Conservation (phyloP, 2,797 vertebrate species). For the Cossypha polioptera region DNA sequence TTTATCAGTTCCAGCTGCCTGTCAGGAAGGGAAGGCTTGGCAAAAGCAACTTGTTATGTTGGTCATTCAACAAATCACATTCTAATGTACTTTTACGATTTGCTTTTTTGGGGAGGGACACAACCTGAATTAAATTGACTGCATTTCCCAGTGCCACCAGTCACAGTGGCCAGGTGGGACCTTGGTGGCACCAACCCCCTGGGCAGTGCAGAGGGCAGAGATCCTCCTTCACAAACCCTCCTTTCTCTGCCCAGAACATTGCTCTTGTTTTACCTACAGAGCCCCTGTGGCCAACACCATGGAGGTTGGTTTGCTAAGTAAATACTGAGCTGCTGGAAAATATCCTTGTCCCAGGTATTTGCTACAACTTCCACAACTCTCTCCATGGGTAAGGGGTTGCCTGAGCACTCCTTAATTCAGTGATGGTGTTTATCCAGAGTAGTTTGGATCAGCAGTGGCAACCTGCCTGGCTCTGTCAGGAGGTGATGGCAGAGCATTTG, state of each 20-base stretch:
- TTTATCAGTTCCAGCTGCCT: conserved; percentile 23
- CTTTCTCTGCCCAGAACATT: background rate
- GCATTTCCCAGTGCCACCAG: background rate
- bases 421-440: background rate
- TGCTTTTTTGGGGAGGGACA: background rate
- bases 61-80: background rate
- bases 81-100: background rate
- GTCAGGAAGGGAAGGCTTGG: background rate
- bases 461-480: background rate
- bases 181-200: background rate
- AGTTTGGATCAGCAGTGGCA: background rate
- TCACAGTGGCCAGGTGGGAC: background rate
- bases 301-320: background rate
- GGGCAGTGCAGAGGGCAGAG: background rate
- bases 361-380: background rate
- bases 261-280: background rate
- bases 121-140: background rate
- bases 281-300: rapidly evolving
- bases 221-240: background rate
- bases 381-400: background rate
- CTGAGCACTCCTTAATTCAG: background rate
- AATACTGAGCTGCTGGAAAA: background rate
- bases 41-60: background rate
- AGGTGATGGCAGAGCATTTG: background rate
- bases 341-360: background rate